phyloP scores from a whole-genome alignment of 2,888 invertebrate species.

The Automeris io region DNA sequence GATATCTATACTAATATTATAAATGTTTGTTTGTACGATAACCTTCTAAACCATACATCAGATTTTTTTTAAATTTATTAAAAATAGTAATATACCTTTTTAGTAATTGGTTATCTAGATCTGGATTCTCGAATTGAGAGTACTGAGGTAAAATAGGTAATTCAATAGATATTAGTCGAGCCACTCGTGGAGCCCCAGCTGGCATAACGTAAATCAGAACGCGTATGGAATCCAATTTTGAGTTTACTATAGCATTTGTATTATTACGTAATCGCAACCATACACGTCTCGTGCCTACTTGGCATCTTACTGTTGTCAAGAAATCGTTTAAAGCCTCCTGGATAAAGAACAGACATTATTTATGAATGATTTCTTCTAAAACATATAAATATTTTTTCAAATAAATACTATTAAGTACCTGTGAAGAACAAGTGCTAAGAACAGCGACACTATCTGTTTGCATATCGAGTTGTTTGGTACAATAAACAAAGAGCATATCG shows the following conservation, averaged over 20 bases:
- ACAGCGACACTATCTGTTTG: slow-evolving; percentile 63
- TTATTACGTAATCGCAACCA: slow-evolving; percentile 90
- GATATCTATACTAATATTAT: too few relatives aligned
- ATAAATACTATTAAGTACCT: slow-evolving; percentile 32
- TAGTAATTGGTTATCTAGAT: slow-evolving; percentile 30
- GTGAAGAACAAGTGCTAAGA: slow-evolving; percentile 54
- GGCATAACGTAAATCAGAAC: slow-evolving; percentile 58
- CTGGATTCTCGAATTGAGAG: slow-evolving; percentile 43
- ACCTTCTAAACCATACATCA: too few relatives aligned
- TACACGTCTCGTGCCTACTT: slow-evolving; percentile 92
- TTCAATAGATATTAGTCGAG: slow-evolving; percentile 46
- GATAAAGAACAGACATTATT: background rate
- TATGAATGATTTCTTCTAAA: background rate
- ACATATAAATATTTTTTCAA: background rate
- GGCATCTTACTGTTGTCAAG: slow-evolving; percentile 93
- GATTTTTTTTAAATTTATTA: too few relatives aligned
- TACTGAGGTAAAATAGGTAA: slow-evolving; percentile 57
- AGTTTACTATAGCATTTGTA: slow-evolving; percentile 11
- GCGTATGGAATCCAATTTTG: slow-evolving; percentile 38
- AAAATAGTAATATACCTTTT: slow-evolving; percentile 24
- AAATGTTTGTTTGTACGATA: too few relatives aligned
- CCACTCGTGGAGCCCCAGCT: slow-evolving; percentile 62
- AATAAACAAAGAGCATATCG: slow-evolving; percentile 64
- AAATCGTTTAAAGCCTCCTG: slow-evolving; percentile 42
- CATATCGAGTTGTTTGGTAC: slow-evolving; percentile 46